Evolutionary conservation across 1,140 invertebrate species (phyloP), one percentile per base, ranked within the genome.

Genomic region (Drosophila ercepeae): DNA sequence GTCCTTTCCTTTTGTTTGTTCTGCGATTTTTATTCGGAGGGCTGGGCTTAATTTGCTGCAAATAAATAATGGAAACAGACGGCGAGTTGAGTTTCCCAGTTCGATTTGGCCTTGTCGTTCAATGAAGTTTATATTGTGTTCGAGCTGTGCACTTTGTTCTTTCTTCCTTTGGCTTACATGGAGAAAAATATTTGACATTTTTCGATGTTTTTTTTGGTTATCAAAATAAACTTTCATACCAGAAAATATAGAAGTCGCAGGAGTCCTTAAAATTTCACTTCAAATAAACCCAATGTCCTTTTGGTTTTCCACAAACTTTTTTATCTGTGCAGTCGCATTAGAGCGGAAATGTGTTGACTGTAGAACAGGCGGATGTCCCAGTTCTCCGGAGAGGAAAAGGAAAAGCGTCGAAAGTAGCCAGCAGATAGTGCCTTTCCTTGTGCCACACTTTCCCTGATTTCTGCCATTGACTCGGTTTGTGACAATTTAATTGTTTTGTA

Each of bases 401-500:
- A 27, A 39, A 19, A 42, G 27, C 51, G 29, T 27, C 6, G 39
- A 45, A n/a, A 64, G 9, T 42, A 18, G 6, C 42, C n/a, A 76
- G 32, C 25, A 42, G 81, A 73, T 60, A 58, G 48, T 58, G 50
- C 57, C 72, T 75, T 79, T 84, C 74, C 60, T 67, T 50, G 57
- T 46, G 29, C 32, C 23, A 49, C 61, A 36, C 58, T 48, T 51
- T 13, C 49, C n/a, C 1, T 34, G n/a, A 16, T 11, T 57, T 34
- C 13, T 42, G 49, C 16, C 53, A 34, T 42, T 44, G 21, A 39
- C 36, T 51, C 36, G 48, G 61, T 64, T 86, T 68, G 77, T 78
- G 82, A 88, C 82, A 88, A 89, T 88, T 88, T 88, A 88, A 88
- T 88, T 88, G 82, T 89, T 89, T 88, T 69, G 78, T 88, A 88